Evolutionary conservation across 2,113 vertebrate species (phyloP), one percentile per base, ranked within the genome.

Genomic region (Siphamia tubifer): DNA sequence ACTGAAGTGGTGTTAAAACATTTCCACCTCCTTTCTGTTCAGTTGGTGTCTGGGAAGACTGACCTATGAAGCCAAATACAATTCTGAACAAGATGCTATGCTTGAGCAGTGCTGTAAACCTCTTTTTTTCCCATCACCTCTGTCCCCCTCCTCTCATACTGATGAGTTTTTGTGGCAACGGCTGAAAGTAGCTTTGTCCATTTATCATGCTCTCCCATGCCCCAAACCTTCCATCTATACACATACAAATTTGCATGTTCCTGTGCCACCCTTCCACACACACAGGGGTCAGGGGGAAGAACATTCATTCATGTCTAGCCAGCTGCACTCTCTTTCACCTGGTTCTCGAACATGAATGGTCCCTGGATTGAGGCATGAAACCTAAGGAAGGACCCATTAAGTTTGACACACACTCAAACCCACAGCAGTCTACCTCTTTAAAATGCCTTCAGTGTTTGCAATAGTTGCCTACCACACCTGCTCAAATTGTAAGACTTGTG

Each of bases 181-280:
- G 79, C 63, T 88, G 61, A 85, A 84, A 87, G 75, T 83, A 16
- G 75, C 70, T 79, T 90, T 89, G 84, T 89, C 83, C 70, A 28
- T 51, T 57, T 53, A 42, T 36, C 62, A 6, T 68, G 44, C 63
- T 43, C 70, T 58, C 76, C 55, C 61, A 49, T 31, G 13, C 69
- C 69, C 56, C 28, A 2, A 30, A 68, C 63, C 47, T 23, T 64
- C 20, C 23, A 43, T 39, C 69, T 49, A 61, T 24, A 64, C 62
- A 57, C 58, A 36, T 13, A 34, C 54, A 69, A 58, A 52, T 24
- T 53, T 49, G 35, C 31, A 15, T 32, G 11, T 42, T 48, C 47
- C 20, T 27, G 17, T 24, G 32, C 39, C 10, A 25, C 56, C 24
- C 48, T 45, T 8, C 32, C 32, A 35, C 34, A 64, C 45, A 79